Evolutionary conservation across 2,113 vertebrate species (phyloP), one percentile per base, ranked within the genome.

Genomic region (Thalassoma bifasciatum): DNA sequence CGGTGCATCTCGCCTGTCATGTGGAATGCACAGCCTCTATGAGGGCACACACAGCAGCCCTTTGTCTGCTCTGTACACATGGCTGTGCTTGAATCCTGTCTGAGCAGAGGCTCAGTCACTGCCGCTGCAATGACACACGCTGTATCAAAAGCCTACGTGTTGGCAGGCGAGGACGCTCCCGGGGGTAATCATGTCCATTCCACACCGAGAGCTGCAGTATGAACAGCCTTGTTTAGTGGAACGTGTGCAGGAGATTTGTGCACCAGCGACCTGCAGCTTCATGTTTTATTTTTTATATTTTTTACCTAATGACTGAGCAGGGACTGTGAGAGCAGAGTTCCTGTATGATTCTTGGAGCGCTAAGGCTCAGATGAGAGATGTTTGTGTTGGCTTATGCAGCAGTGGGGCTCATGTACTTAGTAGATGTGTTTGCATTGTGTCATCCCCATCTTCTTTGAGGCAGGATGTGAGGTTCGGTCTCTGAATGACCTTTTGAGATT

Each of bases 101-200:
- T 65, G 65, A 81, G 80, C 82, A 77, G 75, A 81, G 81, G 68
- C 81, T 83, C 83, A 67, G 75, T 72, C 82, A 44, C 72, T 61
- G 77, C 69, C 82, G 75, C 71, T 82, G 79, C 83, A 77, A 57
- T 63, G 74, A 71, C 73, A 77, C 72, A 44, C 72, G 40, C 70
- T 75, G 66, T 77, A 77, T 76, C 77, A 83, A 77, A 77, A 85
- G 75, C 77, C 77, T 83, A 70, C 51, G 10, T 80, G 75, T 76
- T 88, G 84, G 87, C 87, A 86, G 78, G 40, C 64, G 24, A 64
- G 56, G 68, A 58, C 14, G 51, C 44, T 85, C 85, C 78, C 86
- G 58, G 69, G 83, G 79, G 87, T 83, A 85, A 81, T 89, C 66
- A 58, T 49, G 82, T 79, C 79, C 75, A 66, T 77, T 74, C 65